phyloP scores from a whole-genome alignment of 2,888 invertebrate genomes.

The Calliscelio sp. region DNA sequence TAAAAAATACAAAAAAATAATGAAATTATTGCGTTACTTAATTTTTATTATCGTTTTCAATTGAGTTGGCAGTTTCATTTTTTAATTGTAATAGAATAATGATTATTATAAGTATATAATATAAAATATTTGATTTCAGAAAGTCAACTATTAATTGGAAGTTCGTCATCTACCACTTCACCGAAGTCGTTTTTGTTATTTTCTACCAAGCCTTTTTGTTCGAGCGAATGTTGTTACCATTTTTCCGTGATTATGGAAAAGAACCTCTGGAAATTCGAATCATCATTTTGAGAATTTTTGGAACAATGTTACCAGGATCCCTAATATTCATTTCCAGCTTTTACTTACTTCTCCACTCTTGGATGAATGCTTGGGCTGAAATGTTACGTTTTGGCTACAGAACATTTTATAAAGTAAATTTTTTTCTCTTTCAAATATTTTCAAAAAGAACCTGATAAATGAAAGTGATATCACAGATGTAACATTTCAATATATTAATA shows the following conservation, averaged over 20 bases:
- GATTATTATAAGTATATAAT: too few species aligned
- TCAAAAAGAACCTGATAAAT: too few species aligned
- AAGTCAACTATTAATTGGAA: slow-evolving; percentile 91
- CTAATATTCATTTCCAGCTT: slow-evolving; percentile 91
- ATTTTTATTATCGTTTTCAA: slow-evolving; percentile 3
- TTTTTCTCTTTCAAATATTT: too few species aligned
- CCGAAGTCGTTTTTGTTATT: slow-evolving; percentile 92
- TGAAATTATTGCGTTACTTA: neutral
- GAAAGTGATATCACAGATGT: too few species aligned
- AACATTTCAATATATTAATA: too few species aligned
- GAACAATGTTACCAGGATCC: slow-evolving; percentile 91
- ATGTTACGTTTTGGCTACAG: slow-evolving; percentile 95
- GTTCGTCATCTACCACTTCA: slow-evolving; percentile 89
- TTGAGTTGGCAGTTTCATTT: too few species aligned
- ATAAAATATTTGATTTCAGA: too few species aligned
- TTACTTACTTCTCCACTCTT: slow-evolving; percentile 95
- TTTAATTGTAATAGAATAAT: too few species aligned
- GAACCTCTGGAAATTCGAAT: slow-evolving; percentile 86
- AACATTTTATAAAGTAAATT: slow-evolving; percentile 91
- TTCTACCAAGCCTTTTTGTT: slow-evolving; percentile 93
- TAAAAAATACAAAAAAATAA: neutral
- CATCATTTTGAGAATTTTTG: slow-evolving; percentile 89
- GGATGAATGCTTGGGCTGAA: slow-evolving; percentile 97
- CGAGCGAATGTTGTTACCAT: slow-evolving; percentile 91
- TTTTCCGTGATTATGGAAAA: slow-evolving; percentile 89